phyloP scores from a whole-genome alignment of 2,888 invertebrate genomes.

The Andrena camellia region DNA sequence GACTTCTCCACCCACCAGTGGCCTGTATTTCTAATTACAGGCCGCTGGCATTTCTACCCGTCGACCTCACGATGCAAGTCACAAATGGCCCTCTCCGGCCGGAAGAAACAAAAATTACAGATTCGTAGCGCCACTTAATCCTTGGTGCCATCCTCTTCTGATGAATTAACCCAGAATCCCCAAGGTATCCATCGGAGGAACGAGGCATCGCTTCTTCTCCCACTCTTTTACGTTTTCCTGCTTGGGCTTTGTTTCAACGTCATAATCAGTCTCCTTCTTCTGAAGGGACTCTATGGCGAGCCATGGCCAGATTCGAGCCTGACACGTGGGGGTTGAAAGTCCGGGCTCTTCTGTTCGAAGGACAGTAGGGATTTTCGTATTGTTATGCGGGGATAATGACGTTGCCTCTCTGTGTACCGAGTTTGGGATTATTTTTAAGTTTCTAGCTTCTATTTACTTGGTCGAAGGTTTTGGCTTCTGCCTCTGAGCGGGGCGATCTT shows the following conservation, averaged over 20 bases:
- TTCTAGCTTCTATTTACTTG: not conserved
- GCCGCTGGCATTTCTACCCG: conserved; percentile 66
- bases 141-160: not conserved
- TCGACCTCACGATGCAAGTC: conserved; percentile 36
- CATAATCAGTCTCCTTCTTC: conserved; percentile 22
- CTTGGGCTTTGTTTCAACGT: conserved; percentile 21
- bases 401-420: conserved; percentile 2
- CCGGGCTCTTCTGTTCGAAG: not conserved
- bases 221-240: not conserved
- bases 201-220: not conserved
- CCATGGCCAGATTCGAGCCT: too few species aligned
- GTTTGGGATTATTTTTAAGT: not conserved
- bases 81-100: not conserved
- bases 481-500: not conserved
- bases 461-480: not conserved
- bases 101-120: conserved; percentile 59
- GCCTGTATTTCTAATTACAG: conserved; percentile 73
- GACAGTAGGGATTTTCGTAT: not conserved
- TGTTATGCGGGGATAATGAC: conserved; percentile 3
- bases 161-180: too few species aligned
- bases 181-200: not conserved
- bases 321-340: not conserved
- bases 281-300: not conserved
- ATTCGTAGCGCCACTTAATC: conserved; percentile 64
- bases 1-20: conserved; percentile 67